These are phyloP conservation scores for Lysandra coridon DNA, from an alignment of 2,888 invertebrate genomes.

Conservation along the genomic window DNA sequence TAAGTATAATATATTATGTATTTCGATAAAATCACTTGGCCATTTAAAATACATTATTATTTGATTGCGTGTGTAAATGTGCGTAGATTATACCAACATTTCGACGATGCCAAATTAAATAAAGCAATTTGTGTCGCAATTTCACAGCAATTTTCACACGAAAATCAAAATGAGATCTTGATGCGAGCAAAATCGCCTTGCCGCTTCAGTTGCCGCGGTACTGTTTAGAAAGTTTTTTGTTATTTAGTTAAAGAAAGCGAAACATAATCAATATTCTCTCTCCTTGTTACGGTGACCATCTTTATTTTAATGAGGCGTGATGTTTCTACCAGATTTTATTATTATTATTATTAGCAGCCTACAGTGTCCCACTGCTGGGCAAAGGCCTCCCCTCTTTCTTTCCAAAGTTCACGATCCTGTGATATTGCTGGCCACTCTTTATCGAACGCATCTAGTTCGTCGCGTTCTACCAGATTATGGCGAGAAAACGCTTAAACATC, in stretches of 20 bases:
- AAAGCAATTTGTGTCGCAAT: constrained; percentile 19
- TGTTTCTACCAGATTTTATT: neutral
- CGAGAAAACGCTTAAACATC: too few species aligned
- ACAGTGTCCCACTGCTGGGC: too few species aligned
- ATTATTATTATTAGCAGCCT: too few species aligned
- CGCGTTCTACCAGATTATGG: too few species aligned
- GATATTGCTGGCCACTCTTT: too few species aligned
- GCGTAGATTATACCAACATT: neutral
- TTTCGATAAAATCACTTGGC: too few species aligned
- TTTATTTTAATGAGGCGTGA: neutral
- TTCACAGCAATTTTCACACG: constrained; percentile 32
- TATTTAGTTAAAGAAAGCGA: constrained; percentile 32
- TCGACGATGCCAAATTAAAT: neutral
- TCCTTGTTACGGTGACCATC: neutral
- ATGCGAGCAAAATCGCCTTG: constrained; percentile 31
- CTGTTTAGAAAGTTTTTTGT: constrained; percentile 33
- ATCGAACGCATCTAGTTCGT: too few species aligned
- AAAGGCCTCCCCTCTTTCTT: too few species aligned
- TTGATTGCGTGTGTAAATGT: neutral
- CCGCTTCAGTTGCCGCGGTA: constrained; percentile 31
- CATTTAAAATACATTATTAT: too few species aligned
- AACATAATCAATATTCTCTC: constrained; percentile 27
- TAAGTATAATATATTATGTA: too few species aligned
- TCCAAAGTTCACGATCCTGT: too few species aligned
- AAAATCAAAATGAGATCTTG: constrained; percentile 32